Evolutionary conservation across 2,113 vertebrate genomes (phyloP), one percentile per base, ranked within the genome.

Genomic region (human (Homo sapiens)): DNA sequence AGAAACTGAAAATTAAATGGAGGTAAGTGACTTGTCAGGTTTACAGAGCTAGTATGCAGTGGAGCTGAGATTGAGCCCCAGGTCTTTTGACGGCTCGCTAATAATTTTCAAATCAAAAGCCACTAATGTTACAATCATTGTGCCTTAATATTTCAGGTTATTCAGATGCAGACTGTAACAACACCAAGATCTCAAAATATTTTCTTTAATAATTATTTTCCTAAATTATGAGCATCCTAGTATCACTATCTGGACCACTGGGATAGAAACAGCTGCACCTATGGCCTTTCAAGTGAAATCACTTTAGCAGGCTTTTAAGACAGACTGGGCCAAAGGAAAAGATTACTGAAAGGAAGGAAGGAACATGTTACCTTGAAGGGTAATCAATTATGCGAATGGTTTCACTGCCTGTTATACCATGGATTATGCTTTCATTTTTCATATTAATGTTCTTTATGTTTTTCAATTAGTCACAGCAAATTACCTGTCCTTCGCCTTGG

Each of bases 381-480:
- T 92, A 97, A 81, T 98, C 88, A 97, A 89, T 96, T 96, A 94
- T 82, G 79, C 0, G 27, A 97, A 45, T 92, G 0, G 86, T 90
- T 98, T 95, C 93, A 70, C 8, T 98, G 90, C 90, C 93, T 98
- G 61, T 89, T 97, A 97, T 96, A 97, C 61, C 97, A 98, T 66
- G 93, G 96, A 83, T 96, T 98, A 95, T 88, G 82, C 96, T 98
- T 98, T 97, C 97, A 98, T 98, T 98, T 97, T 98, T 98, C 98
- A 97, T 98, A 97, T 98, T 98, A 98, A 98, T 98, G 97, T 97
- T 97, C 97, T 98, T 98, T 98, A 97, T 97, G 80, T 98, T 98
- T 98, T 98, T 97, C 96, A 98, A 98, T 98, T 99, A 99, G 98
- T 99, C 97, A 98, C 14, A 80, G 98, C 70, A 98, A 99, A 98